Percentiles rank a stretch among this genome's conserved stretches.
These are phyloP conservation scores for Spermophilus dauricus DNA, from an alignment of 2,113 vertebrate species.

Conservation along the genomic window DNA sequence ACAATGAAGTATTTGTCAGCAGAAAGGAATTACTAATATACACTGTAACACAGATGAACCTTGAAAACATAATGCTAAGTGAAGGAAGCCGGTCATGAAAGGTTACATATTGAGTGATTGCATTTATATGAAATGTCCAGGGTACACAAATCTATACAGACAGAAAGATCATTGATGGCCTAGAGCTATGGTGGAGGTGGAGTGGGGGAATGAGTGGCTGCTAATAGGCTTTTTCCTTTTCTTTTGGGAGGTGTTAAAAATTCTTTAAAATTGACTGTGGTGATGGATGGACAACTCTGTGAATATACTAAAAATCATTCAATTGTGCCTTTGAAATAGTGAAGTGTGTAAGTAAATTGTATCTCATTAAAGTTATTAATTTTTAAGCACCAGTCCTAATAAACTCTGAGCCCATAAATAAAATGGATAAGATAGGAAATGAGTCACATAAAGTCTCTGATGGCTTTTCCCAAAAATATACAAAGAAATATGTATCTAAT, in stretches of 20 bases:
- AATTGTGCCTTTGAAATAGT: neutral
- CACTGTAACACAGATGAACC: neutral
- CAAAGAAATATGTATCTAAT: constrained; percentile 60
- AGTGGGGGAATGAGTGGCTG: neutral
- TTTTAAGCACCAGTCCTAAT: constrained; percentile 47
- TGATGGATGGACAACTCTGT: neutral
- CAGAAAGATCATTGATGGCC: neutral
- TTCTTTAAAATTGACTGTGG: constrained; percentile 10
- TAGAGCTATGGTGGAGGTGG: neutral
- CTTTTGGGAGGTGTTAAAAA: constrained; percentile 8
- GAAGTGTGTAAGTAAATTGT: constrained; percentile 36
- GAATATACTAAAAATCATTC: neutral
- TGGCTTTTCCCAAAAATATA: constrained; percentile 65
- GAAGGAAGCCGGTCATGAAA: neutral
- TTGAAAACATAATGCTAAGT: neutral
- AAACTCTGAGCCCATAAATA: constrained; percentile 49
- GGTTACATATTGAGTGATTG: neutral
- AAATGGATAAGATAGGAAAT: constrained; percentile 54
- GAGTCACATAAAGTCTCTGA: neutral
- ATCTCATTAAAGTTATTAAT: constrained; percentile 1
- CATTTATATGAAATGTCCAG: neutral
- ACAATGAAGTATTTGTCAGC: constrained; percentile 1
- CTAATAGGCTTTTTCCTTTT: neutral
- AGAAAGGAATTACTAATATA: constrained; percentile 46
- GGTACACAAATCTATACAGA: neutral